Base-by-base conservation (phyloP, 1,140 invertebrate species). In the Phthorimaea operculella region DNA sequence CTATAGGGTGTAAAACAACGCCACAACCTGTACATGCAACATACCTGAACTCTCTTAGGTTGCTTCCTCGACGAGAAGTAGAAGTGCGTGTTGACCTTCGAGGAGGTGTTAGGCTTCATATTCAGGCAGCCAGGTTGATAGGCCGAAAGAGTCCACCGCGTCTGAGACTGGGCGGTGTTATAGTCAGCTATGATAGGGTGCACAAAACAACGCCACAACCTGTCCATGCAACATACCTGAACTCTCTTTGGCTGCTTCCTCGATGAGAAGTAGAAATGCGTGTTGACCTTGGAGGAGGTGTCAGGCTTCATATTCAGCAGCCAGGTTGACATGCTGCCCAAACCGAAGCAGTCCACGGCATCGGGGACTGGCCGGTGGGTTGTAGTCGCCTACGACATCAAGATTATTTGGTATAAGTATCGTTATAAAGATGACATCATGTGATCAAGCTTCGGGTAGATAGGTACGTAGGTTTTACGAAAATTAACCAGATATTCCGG, bases 221-320 rank as follows among this genome's bases (percentile, higher is more conserved):
- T n/a, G n/a, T n/a, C n/a, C n/a, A n/a, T n/a, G n/a, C 6, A 28
- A 28, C 21, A 60, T 60, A 79, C 80, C 78, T 79, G 81, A 50
- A 72, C 69, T 60, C 72, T 71, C 0, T 55, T 21, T 9, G 62
- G 63, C 18, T 59, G 58, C 4, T 21, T 51, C 12, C 79, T 57
- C 3, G 81, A 84, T 1, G 72, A 77, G 55, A 84, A 81, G 47
- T 73, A 80, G 54, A 72, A 84, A 48, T 78, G 76, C 3, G 78
- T 83, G 50, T 81, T 79, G 42, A 84, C 64, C 8, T 68, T 60
- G 3, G 72, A 57, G 0, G 74, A 70, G 0, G 74, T 58, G 14
- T 61, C 79, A 6, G 81, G 81, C 28, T 59, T 64, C 74, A 83
- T 77, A 33, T 84, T 76, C 42, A 84, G 65, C 1, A 75, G 51